Base-by-base conservation (phyloP, 1,140 invertebrate species). In the Drosophila athabasca region DNA sequence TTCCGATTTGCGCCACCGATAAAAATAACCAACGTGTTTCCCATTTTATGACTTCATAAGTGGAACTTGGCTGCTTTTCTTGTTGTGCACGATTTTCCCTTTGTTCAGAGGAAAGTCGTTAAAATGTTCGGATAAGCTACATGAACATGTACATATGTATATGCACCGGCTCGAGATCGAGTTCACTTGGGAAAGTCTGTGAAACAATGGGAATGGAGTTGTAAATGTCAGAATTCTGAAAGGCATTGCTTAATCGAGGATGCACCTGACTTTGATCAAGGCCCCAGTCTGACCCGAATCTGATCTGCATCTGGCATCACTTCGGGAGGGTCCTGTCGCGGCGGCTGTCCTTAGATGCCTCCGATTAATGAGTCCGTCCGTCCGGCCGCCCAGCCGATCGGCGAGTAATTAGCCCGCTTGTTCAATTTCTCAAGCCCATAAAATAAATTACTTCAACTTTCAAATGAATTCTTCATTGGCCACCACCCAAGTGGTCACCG, bases 71-170 rank as follows among this genome's bases (percentile, higher is more conserved):
- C 60, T 88, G 83, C 77, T 74, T 73, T 54, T 57, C 55, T 71
- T 72, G 61, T 80, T 55, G 59, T 53, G 69, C 79, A 82, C 75
- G 79, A 74, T 75, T 83, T 79, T 79, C 62, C 76, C 67, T 80
- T 85, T 89, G 76, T 89, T 88, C 84, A 77, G 68, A 76, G 67
- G 79, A 89, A 88, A 88, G 84, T 88, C 83, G 84, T 88, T 89
- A 88, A 88, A 77, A 76, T 79, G 79, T 65, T 61, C 22, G 69
- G 81, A 80, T 79, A 68, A 79, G 59, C 78, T 54, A 72, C 66
- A 76, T 77, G 55, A 19, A 19, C 17, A 19, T 19, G 17, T 19
- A 19, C 17, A 19, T 19, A 19, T 19, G 17, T 19, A 19, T 19
- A 26, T 5, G 24, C 4, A 26, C 35, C 43, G 59, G 70, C 57